Evolutionary conservation across 2,113 vertebrate species (phyloP).

Genomic region (Scalopus aquaticus): DNA sequence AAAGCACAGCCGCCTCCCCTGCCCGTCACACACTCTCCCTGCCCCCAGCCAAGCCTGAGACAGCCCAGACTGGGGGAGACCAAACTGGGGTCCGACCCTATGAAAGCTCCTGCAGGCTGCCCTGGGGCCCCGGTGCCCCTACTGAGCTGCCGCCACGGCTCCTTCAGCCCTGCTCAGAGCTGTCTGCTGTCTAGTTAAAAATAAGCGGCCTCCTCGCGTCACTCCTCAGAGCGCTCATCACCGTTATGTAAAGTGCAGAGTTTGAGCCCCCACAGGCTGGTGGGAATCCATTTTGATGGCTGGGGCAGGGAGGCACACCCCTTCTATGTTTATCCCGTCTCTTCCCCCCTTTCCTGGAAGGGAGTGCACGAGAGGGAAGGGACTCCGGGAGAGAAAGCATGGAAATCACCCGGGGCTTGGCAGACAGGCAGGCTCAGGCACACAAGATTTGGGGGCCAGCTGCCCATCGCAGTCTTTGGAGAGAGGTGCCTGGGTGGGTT

Average conservation of each 20-base stretch:
- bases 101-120: background rate
- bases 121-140: background rate
- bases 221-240: background rate
- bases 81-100: background rate
- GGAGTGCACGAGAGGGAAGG: background rate
- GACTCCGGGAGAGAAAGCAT: background rate
- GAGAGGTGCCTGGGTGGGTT: rapidly evolving
- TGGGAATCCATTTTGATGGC: background rate
- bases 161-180: background rate
- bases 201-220: background rate
- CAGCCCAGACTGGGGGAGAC: background rate
- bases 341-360: background rate
- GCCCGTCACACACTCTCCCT: background rate
- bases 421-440: background rate
- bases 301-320: background rate
- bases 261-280: background rate
- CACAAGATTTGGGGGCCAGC: background rate
- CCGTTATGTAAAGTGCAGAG: background rate
- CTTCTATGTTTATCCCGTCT: background rate
- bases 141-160: background rate
- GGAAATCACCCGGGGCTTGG: background rate
- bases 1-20: background rate
- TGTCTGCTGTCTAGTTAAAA: background rate
- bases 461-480: rapidly evolving
- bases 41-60: background rate